Base-by-base conservation (phyloP, 2,113 vertebrate species). In the Dendropsophus ebraccatus region DNA sequence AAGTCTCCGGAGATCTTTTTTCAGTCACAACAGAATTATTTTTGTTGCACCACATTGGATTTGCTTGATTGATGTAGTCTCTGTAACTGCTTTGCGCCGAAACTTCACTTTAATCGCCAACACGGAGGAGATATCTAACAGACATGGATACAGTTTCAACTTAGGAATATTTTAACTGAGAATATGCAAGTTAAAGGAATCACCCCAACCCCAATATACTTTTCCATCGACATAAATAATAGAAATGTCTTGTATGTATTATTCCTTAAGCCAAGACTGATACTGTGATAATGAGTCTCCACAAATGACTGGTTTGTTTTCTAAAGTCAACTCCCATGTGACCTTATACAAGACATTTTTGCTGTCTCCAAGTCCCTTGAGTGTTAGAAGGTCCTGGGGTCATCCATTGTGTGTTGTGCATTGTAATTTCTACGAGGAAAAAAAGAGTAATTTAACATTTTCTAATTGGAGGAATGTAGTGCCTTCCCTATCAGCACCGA, bases 1-100 rank as follows among this genome's bases (percentile, higher is more conserved):
- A 75, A 58, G 70, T 62, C 72, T 47, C 72, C 13, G 16, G 70
- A 62, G 83, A 84, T 84, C 62, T 84, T 84, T 60, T 84, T 60
- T 45, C 72, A 84, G 37, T 25, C 8, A 65, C 37, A 65, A 45
- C 54, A 58, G 54, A 76, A 49, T 50, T 74, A 74, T 60, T 60
- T 83, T 45, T 30, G n/a, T 81, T 67, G 60, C 25, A 82, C 25
- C 62, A 47, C 58, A 70, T 69, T 50, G 77, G 35, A 37, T 70
- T 70, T 37, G 35, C 23, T 41, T 47, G 37, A 62, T 70, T 70
- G 67, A 70, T 69, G 65, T 70, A 23, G 67, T 70, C 56, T 41
- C 23, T 30, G 7, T 45, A 81, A 65, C 16, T 23, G 21, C 35
- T 45, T 35, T 80, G 54, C 21, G 4, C 12, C 10, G 8, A 47